Conservation (phyloP, 2,888 invertebrate species). For the Heliconius charithonia region DNA sequence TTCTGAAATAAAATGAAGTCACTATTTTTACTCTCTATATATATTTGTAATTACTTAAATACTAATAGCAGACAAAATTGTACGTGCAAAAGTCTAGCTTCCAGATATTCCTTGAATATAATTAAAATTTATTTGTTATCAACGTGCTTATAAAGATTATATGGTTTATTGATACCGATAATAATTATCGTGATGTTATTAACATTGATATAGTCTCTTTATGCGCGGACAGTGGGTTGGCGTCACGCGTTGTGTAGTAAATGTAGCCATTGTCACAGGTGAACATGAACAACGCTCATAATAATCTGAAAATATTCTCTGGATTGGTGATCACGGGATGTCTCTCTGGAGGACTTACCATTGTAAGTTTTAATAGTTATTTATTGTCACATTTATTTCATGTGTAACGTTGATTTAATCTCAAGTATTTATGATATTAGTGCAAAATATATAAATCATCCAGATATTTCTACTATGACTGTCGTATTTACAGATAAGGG, state of each 20-base stretch:
- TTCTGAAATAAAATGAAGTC: neutral
- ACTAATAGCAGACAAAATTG: neutral
- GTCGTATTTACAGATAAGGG: neutral
- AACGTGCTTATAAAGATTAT: conserved; percentile 53
- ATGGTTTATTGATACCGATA: conserved; percentile 66
- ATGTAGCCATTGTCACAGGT: conserved; percentile 43
- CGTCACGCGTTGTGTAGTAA: conserved; percentile 58
- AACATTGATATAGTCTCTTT: conserved; percentile 62
- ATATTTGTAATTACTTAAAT: neutral
- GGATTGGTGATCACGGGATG: conserved; percentile 56
- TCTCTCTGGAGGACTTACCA: conserved; percentile 59
- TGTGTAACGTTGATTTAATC: neutral
- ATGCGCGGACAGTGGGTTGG: conserved; percentile 56
- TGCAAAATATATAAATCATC: neutral
- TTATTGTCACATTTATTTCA: neutral
- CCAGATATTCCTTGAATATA: conserved; percentile 1
- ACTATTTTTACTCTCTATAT: neutral
- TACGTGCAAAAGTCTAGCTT: neutral
- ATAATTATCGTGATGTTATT: conserved; percentile 75
- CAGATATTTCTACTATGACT: neutral
- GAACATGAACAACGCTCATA: conserved; percentile 52
- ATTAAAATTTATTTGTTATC: conserved; percentile 42
- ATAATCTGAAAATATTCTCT: conserved; percentile 50
- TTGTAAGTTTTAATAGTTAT: conserved; percentile 59
- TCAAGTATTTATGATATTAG: neutral